Evolutionary conservation across 1,140 invertebrate species (phyloP), one percentile per base, ranked within the genome.

Genomic region (Copidosoma floridanum): DNA sequence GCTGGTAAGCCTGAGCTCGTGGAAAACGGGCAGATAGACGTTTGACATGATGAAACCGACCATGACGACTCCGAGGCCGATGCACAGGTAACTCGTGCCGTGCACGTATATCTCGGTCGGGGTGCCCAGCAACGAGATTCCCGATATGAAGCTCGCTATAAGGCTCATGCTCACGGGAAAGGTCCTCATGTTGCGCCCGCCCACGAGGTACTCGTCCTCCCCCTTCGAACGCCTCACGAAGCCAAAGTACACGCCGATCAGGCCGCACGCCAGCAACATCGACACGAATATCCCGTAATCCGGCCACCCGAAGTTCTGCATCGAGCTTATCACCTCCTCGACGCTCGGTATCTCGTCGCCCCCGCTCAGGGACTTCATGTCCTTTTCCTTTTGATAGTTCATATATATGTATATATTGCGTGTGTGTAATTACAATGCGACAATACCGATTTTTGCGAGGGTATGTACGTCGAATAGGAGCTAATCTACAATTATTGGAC

Each of bases 101-200:
- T 89, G 89, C 5, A 89, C 76, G 69, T 94, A 94, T n/a, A 93
- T 81, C 75, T 94, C 92, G 0, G 90, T 91, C 0, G 92, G 91
- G 10, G 84, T 91, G 0, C 92, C 92, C 50, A 91, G 74, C 1
- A 91, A 71, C 0, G 89, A 89, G 53, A 91, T 81, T 1, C 79
- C 79, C 0, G 80, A 80, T 41, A 81, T 72, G 38, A 76, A 90
- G 84, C 88, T 90, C 20, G 93, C 89, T 61, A 93, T 86, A 1
- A 94, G 77, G 10, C 91, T 93, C 80, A 93, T 85, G 62, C 88
- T 86, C 12, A 94, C 86, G 0, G 92, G 91, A 64, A 92, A 83
- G 7, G 89, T 81, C 46, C 85, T 84, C 91, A 96, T 92, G 61
- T 89, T 88, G 61, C 90, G 83, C 7, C 91, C 91, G 1, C 91